A percentile compares a stretch with the other conserved stretches of the same genome.
phyloP scores from a whole-genome alignment of 2,113 vertebrate species.

The Lontra canadensis region DNA sequence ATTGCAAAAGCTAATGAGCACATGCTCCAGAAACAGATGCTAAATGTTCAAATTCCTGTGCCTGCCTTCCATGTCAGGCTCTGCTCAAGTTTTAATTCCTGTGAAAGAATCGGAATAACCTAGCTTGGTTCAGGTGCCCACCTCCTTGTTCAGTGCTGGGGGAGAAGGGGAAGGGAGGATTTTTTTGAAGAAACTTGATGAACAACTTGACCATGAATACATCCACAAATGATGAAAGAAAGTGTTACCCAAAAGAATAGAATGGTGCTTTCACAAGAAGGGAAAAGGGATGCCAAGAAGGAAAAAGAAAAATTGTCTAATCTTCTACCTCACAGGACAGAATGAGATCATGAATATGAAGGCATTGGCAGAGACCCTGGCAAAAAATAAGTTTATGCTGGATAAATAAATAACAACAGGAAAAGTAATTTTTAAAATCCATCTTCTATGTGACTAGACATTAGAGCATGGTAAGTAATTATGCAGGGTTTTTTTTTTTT shows the following conservation, averaged over 20 bases:
- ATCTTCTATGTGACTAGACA: background rate
- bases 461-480: background rate
- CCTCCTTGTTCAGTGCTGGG: background rate
- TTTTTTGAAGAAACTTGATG: no score
- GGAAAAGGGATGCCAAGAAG: background rate
- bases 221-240: background rate
- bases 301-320: background rate
- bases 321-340: background rate
- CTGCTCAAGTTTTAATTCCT: background rate
- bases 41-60: background rate
- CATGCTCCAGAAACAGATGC: background rate
- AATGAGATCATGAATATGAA: background rate
- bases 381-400: background rate
- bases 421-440: background rate
- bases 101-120: background rate
- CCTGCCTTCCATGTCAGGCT: background rate
- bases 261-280: background rate
- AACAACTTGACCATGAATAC: background rate
- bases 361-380: background rate
- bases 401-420: background rate
- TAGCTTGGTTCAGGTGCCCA: background rate
- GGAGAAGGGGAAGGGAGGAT: accelerated
- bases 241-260: background rate
- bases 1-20: background rate
- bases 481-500: background rate